Evolutionary conservation across 1,140 invertebrate species (phyloP), one percentile per base, ranked within the genome.

Genomic region (Limonius californicus): DNA sequence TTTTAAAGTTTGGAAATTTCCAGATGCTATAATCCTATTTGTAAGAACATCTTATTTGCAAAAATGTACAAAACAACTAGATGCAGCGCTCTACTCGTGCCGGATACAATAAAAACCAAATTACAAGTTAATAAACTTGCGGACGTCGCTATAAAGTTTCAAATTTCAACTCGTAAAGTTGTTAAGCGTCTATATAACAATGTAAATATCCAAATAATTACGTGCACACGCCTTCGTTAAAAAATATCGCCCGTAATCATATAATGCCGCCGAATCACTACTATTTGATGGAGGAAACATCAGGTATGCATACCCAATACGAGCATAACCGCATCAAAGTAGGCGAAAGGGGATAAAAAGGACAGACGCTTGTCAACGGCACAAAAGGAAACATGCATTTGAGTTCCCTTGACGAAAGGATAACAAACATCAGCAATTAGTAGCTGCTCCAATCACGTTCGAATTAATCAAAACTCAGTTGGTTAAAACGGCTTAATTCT

Each of bases 391-490:
- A 14, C 35, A 39, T 2, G n/a, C 35, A 39, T 39, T 39, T 39
- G 35, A 12, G 35, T 39, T 39, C 35, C n/a, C 7, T 39, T 39
- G 35, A 39, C 35, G 35, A 39, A 14, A 39, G 35, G 35, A 39
- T 39, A 39, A 39, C 35, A 39, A 39, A 39, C 35, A 39, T 39
- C 35, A 39, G 35, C 35, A 39, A 39, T 39, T 39, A 39, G 35
- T 39, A 39, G 35, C 35, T 39, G 35, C n/a, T 12, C 35, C 35
- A 39, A 39, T 39, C 35, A 39, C 35, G 35, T 39, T 39, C 35
- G 35, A 39, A 39, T 39, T 39, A 39, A 39, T 39, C 35, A 39
- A 39, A 39, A 39, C 35, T 39, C 35, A 39, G 35, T 14, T n/a
- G 35, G 35, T 39, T 39, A 39, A 39, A 39, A 39, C 35, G 35